A percentile compares a stretch with the other conserved stretches of the same genome.
These are phyloP conservation scores for Ichneumoninae sp. DNA, from an alignment of 2,888 invertebrate genomes.

Conservation along the genomic window DNA sequence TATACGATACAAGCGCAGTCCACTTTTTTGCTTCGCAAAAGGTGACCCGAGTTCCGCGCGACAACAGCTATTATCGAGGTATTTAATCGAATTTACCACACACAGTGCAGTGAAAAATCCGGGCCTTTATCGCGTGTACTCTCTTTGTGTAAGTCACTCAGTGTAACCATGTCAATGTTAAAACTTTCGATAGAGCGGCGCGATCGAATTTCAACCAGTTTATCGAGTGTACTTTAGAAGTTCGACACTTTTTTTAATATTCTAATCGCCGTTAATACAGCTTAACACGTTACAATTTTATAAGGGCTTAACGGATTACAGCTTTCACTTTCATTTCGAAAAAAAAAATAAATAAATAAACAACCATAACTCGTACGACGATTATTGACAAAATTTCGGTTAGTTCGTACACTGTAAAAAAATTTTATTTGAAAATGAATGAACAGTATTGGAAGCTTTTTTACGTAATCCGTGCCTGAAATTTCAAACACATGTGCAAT, in stretches of 20 bases:
- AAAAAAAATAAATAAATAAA: not conserved
- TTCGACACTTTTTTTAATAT: not conserved
- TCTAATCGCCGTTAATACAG: not conserved
- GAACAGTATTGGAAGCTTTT: too few relatives aligned
- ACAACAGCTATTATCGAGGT: constrained; percentile 26
- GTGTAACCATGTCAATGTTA: not conserved
- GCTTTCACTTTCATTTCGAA: not conserved
- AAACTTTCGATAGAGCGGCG: not conserved
- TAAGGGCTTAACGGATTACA: not conserved
- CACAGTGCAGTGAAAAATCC: not conserved
- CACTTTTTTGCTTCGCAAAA: constrained; percentile 25
- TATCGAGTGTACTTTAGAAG: not conserved
- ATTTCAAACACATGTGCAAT: too few relatives aligned
- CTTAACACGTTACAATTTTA: not conserved
- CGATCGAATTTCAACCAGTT: not conserved
- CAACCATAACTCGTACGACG: not conserved
- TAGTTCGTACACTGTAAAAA: too few relatives aligned
- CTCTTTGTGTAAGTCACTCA: not conserved
- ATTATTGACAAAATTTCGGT: not conserved
- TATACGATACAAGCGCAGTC: constrained; percentile 9
- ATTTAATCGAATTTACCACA: not conserved
- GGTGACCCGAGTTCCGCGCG: constrained; percentile 10
- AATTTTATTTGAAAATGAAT: too few relatives aligned
- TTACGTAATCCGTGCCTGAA: too few relatives aligned
- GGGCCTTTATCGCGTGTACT: not conserved